Percentiles rank a stretch among this genome's conserved stretches.
Conservation (phyloP, 2,113 vertebrate species). For the Lutjanus erythropterus region DNA sequence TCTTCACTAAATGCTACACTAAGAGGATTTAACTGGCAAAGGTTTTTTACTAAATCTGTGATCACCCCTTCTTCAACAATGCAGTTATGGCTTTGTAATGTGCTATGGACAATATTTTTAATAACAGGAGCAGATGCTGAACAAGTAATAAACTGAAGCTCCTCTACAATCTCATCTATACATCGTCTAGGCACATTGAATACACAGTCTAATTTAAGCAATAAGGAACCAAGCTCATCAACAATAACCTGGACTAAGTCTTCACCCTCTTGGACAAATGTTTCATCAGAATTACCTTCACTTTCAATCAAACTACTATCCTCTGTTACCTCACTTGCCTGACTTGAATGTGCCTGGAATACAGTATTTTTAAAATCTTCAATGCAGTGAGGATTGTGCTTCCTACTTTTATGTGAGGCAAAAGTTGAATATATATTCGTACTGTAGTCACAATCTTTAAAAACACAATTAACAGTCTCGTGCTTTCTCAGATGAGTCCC, state of each 20-base stretch:
- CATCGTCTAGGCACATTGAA: constrained; percentile 58
- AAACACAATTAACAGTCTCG: constrained; percentile 4
- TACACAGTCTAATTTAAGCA: no score
- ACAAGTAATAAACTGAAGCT: constrained; percentile 56
- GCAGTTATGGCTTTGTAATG: constrained; percentile 46
- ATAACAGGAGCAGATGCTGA: constrained; percentile 54
- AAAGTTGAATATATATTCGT: constrained; percentile 44
- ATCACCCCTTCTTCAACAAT: constrained; percentile 48
- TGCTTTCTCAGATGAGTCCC: constrained; percentile 4
- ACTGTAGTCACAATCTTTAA: constrained; percentile 30
- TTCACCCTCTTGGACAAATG: constrained; percentile 29
- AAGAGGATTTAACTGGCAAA: constrained; percentile 58
- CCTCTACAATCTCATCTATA: constrained; percentile 53
- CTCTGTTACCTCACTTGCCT: not conserved
- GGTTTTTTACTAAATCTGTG: constrained; percentile 49
- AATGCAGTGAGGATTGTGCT: constrained; percentile 53
- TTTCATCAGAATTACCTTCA: constrained; percentile 3
- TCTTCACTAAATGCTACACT: no score
- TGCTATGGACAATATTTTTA: constrained; percentile 43
- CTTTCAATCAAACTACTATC: not conserved
- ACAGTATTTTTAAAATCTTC: constrained; percentile 57
- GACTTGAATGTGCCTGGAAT: constrained; percentile 26
- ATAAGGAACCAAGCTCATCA: no score
- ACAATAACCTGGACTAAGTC: constrained; percentile 35
- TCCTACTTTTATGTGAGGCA: constrained; percentile 62